Conservation (phyloP, 2,888 invertebrate genomes). For the Hylaea fasciaria region DNA sequence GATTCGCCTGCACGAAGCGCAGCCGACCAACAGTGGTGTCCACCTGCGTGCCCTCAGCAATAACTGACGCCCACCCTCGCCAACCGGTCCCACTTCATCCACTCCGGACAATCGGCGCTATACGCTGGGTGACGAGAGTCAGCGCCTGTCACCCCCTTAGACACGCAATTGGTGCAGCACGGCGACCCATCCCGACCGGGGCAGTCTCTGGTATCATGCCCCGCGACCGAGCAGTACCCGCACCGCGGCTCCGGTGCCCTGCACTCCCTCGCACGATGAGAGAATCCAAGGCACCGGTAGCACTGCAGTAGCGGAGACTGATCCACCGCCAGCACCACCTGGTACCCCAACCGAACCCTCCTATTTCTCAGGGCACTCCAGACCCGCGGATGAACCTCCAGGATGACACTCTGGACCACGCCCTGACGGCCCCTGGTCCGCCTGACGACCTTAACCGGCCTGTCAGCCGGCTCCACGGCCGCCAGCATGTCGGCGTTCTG, state of each 20-base stretch:
- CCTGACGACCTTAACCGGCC: constrained; percentile 1
- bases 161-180: constrained; percentile 4
- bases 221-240: too few species aligned
- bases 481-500: background rate
- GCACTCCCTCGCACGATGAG: too few species aligned
- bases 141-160: constrained; percentile 3
- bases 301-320: constrained; percentile 15
- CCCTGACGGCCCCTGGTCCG: background rate
- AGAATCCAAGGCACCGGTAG: constrained; percentile 16
- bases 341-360: constrained; percentile 14
- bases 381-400: constrained; percentile 4
- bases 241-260: too few species aligned
- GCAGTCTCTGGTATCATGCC: constrained; percentile 18
- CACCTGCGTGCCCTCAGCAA: too few species aligned
- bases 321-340: constrained; percentile 7
- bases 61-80: too few species aligned
- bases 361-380: too few species aligned
- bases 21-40: too few species aligned
- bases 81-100: too few species aligned
- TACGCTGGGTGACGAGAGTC: too few species aligned
- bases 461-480: background rate
- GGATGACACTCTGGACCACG: background rate
- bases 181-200: background rate
- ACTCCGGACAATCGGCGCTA: too few species aligned
- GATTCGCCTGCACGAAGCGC: background rate